phyloP scores from a whole-genome alignment of 2,888 invertebrate species.

The Galeopsomyia nigrocyanea region DNA sequence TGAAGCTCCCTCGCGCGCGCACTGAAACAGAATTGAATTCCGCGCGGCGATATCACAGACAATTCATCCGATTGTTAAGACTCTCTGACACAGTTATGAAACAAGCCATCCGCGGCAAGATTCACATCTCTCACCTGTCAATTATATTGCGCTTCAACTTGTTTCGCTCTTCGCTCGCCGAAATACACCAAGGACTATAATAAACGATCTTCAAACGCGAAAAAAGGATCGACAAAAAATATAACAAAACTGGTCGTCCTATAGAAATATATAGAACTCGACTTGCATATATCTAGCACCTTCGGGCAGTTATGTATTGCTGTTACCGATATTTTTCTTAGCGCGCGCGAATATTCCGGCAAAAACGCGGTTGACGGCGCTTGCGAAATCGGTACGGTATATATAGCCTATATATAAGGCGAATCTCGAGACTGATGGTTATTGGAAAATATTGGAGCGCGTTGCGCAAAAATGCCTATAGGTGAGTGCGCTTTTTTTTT shows the following conservation, averaged over 20 bases:
- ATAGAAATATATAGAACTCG: constrained; percentile 24
- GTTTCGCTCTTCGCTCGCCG: too few relatives aligned
- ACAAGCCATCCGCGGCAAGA: background rate
- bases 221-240: background rate
- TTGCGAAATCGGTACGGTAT: constrained; percentile 32
- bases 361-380: constrained; percentile 30
- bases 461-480: background rate
- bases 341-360: constrained; percentile 28
- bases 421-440: constrained; percentile 40
- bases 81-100: too few relatives aligned
- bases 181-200: too few relatives aligned
- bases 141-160: too few relatives aligned
- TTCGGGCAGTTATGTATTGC: background rate
- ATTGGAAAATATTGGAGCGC: constrained; percentile 31
- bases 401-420: constrained; percentile 16
- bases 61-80: too few relatives aligned
- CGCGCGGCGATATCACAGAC: too few relatives aligned
- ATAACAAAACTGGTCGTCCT: constrained; percentile 38
- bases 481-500: background rate
- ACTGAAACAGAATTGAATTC: too few relatives aligned
- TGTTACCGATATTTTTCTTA: constrained; percentile 25
- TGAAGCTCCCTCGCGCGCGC: too few relatives aligned
- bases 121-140: too few relatives aligned
- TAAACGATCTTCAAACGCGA: too few relatives aligned
- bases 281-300: background rate